Conservation (phyloP, 2,113 vertebrate genomes). For the Myiagra hebetior region DNA sequence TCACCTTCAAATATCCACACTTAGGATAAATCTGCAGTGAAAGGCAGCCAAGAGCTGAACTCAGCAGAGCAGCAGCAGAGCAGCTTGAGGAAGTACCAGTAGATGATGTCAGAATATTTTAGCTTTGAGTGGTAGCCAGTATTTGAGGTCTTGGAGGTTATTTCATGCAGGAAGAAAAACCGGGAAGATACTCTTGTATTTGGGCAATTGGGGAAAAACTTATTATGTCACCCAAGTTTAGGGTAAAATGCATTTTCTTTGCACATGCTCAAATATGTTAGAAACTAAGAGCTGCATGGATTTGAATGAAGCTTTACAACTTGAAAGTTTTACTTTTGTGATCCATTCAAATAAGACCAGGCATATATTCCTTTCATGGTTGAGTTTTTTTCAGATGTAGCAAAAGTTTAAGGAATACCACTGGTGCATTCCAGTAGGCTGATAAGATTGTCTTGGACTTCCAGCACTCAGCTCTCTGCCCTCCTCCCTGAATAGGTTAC, state of each 20-base stretch:
- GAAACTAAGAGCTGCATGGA: not conserved
- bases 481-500: not conserved
- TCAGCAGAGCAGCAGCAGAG: slow-evolving; percentile 24
- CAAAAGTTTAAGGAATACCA: not conserved
- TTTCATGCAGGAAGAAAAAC: not conserved
- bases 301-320: not conserved
- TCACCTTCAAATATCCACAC: slow-evolving; percentile 3
- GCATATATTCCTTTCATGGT: not conserved
- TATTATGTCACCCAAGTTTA: not conserved
- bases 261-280: not conserved
- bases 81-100: slow-evolving; percentile 18
- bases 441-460: not conserved
- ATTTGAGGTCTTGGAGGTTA: not conserved
- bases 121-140: not conserved
- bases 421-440: not conserved
- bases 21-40: not conserved
- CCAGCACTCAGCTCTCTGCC: not conserved
- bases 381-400: not conserved
- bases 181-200: not conserved
- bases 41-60: slow-evolving; percentile 39
- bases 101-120: slow-evolving; percentile 59
- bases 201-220: not conserved
- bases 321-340: not conserved
- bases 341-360: not conserved
- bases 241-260: not conserved